phyloP scores from a whole-genome alignment of 2,797 vertebrate species.

The Cuniculus paca region DNA sequence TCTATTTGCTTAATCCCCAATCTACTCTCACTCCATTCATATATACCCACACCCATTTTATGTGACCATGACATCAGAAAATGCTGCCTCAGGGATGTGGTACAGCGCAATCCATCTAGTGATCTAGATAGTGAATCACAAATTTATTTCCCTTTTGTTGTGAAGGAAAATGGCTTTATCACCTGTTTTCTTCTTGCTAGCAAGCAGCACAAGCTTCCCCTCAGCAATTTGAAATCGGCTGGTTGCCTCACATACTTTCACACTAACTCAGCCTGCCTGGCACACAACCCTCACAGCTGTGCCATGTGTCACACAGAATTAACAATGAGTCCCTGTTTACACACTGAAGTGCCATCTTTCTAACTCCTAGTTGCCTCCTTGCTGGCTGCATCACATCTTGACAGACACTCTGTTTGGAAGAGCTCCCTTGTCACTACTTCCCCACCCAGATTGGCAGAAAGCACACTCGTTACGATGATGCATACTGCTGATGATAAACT shows the following conservation, averaged over 20 bases:
- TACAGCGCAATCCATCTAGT: constrained; percentile 78
- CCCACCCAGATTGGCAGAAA: constrained; percentile 74
- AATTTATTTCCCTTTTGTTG: constrained; percentile 55
- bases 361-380: neutral
- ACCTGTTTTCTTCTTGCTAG: constrained; percentile 67
- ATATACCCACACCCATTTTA: constrained; percentile 76
- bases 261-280: constrained; percentile 77
- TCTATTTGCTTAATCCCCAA: constrained; percentile 73
- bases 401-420: constrained; percentile 70
- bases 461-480: neutral
- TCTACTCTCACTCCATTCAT: constrained; percentile 12
- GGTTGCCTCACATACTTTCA: constrained; percentile 59
- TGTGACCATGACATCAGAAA: constrained; percentile 84
- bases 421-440: constrained; percentile 41
- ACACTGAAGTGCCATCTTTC: constrained; percentile 64
- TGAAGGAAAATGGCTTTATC: constrained; percentile 79
- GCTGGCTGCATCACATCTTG: constrained; percentile 61
- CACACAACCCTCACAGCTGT: constrained; percentile 72
- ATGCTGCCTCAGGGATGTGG: constrained; percentile 78
- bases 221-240: constrained; percentile 3
- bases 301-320: constrained; percentile 65
- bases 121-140: constrained; percentile 80
- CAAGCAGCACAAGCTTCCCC: neutral
- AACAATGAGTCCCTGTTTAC: constrained; percentile 77
- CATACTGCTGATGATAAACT: constrained; percentile 49